Evolutionary conservation across 1,140 invertebrate genomes (phyloP).

Genomic region (Psilanteris sp.): DNA sequence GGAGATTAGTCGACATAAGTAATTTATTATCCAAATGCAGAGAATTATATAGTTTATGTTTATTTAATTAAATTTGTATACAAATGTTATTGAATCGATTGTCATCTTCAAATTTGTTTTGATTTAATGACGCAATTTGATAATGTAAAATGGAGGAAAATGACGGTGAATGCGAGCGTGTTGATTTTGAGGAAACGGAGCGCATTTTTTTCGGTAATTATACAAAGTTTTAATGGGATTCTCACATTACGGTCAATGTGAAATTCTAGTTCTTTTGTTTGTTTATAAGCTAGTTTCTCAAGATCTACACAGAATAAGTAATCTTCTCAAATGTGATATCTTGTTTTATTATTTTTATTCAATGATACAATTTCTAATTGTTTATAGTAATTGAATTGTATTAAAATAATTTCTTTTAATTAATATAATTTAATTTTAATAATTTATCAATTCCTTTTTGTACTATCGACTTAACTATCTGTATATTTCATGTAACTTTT

Average conservation of each 20-base stretch:
- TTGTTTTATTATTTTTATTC: neutral
- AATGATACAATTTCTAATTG: too few species aligned
- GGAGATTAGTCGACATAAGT: too few species aligned
- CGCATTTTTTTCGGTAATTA: slow-evolving; percentile 28
- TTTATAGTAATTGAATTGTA: too few species aligned
- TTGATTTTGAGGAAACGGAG: slow-evolving; percentile 25
- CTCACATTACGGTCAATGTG: slow-evolving; percentile 6
- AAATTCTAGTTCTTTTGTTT: slow-evolving; percentile 23
- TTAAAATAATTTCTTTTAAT: too few species aligned
- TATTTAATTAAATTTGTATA: too few species aligned
- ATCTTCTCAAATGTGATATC: neutral
- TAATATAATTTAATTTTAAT: too few species aligned
- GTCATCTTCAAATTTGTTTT: slow-evolving; percentile 2
- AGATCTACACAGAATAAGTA: neutral
- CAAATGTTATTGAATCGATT: neutral
- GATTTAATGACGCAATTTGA: slow-evolving; percentile 38
- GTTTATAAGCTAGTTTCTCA: slow-evolving; percentile 12
- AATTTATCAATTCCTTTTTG: too few species aligned
- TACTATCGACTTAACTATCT: too few species aligned
- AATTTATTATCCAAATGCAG: too few species aligned
- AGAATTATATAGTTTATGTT: too few species aligned
- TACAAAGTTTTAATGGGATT: slow-evolving; percentile 7
- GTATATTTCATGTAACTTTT: too few species aligned
- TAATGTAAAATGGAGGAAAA: slow-evolving; percentile 52
- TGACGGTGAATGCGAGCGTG: slow-evolving; percentile 30